phyloP scores from a whole-genome alignment of 2,888 invertebrate genomes.

The Clepsis dumicolana region DNA sequence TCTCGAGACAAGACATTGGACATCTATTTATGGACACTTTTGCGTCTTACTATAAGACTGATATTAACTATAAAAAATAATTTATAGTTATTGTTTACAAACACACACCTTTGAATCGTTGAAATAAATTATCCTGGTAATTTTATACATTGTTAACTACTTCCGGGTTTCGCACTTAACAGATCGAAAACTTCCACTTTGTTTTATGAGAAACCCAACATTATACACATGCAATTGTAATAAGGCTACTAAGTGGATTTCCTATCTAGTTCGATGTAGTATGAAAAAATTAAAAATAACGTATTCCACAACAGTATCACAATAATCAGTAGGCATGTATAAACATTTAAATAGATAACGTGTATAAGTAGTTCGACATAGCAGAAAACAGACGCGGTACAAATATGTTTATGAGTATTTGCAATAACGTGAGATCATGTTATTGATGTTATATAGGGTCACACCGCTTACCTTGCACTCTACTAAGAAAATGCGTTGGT shows the following conservation, averaged over 20 bases:
- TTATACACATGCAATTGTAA: neutral
- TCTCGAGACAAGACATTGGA: conserved; percentile 10
- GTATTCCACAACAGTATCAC: neutral
- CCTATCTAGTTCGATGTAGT: neutral
- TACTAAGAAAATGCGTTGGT: conserved; percentile 18
- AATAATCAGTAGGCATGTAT: conserved; percentile 5
- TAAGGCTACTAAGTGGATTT: neutral
- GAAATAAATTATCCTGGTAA: neutral
- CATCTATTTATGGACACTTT: conserved; percentile 12
- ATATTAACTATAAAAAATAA: neutral
- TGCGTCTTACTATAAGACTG: neutral
- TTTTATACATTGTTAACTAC: neutral
- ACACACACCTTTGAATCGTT: neutral
- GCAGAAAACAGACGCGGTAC: conserved; percentile 1
- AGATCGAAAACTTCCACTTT: neutral
- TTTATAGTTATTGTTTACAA: neutral
- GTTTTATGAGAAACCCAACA: neutral
- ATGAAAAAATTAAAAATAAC: neutral
- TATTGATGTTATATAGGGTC: conserved; percentile 48
- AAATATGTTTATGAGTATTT: conserved; percentile 16
- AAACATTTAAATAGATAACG: conserved; percentile 19
- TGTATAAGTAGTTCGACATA: conserved; percentile 17
- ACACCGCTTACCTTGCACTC: conserved; percentile 33
- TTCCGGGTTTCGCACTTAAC: neutral
- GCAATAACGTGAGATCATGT: conserved; percentile 61